Base-by-base conservation (phyloP, 1,140 invertebrate species). In the Drosophila guanche region DNA sequence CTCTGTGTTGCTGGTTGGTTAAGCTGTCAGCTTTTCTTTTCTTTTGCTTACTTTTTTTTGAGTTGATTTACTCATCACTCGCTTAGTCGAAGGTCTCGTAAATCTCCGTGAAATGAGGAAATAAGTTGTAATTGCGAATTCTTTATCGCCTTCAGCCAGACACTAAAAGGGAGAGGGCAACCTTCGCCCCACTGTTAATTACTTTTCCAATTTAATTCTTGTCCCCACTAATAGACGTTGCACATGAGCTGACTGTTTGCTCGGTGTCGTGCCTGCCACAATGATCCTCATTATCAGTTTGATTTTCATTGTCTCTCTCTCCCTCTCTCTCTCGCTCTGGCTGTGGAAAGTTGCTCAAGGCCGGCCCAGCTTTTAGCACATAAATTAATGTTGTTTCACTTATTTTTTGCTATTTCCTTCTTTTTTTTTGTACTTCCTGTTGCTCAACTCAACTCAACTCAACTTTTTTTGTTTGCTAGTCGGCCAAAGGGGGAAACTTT, bases 351-450 rank as follows among this genome's bases (percentile, higher is more conserved):
- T 68, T 79, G 5, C 73, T 79, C 70, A 47, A 74, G 65, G 76
- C 66, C 70, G 56, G 25, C 46, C 54, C 54, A 33, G 56, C 53
- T 68, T 55, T 73, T 68, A 57, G 68, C 76, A 70, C 65, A 57
- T 84, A 75, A 78, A 83, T 83, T 83, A 75, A 79, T 76, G 80
- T 65, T 84, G 66, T 84, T 67, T 61, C 65, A 48, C 59, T 41
- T 37, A 43, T 69, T 60, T 63, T 37, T 68, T n/a, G n/a, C n/a
- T n/a, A n/a, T n/a, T n/a, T n/a, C n/a, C 29, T 22, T 25, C 29
- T 48, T 71, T 43, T 69, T 52, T 69, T 33, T 70, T 45, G 37
- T 41, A 29, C 25, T 57, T 70, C 40, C 54, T 75, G 59, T 59
- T 42, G 47, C 57, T 62, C 53, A 47, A 43, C 51, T 41, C 60